phyloP scores from a whole-genome alignment of 2,888 invertebrate species.

The Phyto melanocephala region DNA sequence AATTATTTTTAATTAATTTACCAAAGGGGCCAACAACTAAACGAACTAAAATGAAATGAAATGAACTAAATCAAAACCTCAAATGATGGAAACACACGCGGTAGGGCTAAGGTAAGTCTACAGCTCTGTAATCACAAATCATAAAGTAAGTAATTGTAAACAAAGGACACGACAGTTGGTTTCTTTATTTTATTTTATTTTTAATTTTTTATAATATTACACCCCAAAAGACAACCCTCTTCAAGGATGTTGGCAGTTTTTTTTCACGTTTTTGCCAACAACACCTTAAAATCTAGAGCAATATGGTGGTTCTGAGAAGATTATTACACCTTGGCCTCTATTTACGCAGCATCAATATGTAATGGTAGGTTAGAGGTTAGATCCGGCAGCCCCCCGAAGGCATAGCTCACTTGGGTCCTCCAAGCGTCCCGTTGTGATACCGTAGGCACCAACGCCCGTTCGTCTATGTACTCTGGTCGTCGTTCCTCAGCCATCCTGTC shows the following conservation, averaged over 20 bases:
- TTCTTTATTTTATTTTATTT: neutral
- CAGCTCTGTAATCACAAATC: conserved; percentile 35
- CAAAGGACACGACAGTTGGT: conserved; percentile 46
- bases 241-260: conserved; percentile 15
- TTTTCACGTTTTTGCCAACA: conserved; percentile 9
- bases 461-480: too few relatives aligned
- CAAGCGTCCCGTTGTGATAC: too few relatives aligned
- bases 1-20: conserved; percentile 51
- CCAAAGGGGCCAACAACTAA: conserved; percentile 7
- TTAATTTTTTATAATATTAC: neutral
- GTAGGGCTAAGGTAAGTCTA: neutral
- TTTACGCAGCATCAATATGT: neutral
- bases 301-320: neutral
- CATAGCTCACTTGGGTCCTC: too few relatives aligned
- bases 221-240: conserved; percentile 50
- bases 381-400: too few relatives aligned
- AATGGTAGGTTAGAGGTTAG: too few relatives aligned
- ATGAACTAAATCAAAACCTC: conserved; percentile 34
- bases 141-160: conserved; percentile 36
- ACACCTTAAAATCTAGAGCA: conserved; percentile 44
- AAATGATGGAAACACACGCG: conserved; percentile 5
- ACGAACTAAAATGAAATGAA: neutral
- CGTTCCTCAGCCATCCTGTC: too few relatives aligned
- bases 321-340: neutral
- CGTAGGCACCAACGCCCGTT: too few relatives aligned